These are phyloP conservation scores for Drosophila kikkawai DNA, from an alignment of 1,140 invertebrate species.

Conservation along the genomic window DNA sequence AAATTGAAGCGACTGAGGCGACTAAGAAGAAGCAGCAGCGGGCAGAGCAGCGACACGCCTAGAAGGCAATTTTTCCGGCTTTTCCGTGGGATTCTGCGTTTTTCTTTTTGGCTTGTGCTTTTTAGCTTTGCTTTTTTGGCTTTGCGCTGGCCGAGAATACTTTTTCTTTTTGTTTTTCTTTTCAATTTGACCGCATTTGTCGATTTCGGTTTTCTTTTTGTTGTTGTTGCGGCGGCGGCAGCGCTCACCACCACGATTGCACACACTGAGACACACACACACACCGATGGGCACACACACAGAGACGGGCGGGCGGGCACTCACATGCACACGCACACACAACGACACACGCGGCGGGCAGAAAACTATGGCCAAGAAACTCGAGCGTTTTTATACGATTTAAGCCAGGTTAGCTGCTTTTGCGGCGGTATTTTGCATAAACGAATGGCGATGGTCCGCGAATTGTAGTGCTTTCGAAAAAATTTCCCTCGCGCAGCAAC, in stretches of 20 bases:
- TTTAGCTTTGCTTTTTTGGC: conserved; percentile 46
- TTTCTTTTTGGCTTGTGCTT: conserved; percentile 45
- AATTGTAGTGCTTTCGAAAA: conserved; percentile 18
- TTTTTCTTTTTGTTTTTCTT: conserved; percentile 70
- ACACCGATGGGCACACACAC: conserved; percentile 38
- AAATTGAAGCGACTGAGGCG: conserved; percentile 40
- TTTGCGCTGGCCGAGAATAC: conserved; percentile 55
- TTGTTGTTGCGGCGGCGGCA: conserved; percentile 59
- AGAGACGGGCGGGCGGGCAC: conserved; percentile 46
- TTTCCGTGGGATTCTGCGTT: conserved; percentile 70
- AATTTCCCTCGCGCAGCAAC: neutral
- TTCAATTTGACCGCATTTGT: conserved; percentile 81
- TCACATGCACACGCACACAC: conserved; percentile 41
- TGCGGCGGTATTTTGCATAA: conserved; percentile 11
- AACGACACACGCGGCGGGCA: conserved; percentile 44
- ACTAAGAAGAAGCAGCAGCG: conserved; percentile 28
- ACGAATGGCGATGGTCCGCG: conserved; percentile 25
- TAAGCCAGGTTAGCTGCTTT: conserved; percentile 5
- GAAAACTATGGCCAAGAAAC: conserved; percentile 6
- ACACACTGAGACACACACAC: conserved; percentile 43
- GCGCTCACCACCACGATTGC: conserved; percentile 58
- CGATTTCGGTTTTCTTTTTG: conserved; percentile 66
- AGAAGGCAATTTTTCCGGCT: conserved; percentile 72
- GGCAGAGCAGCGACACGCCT: conserved; percentile 61
- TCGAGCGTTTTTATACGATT: conserved; percentile 2